Evolutionary conservation across 2,888 invertebrate species (phyloP), one percentile per base, ranked within the genome.

Genomic region (Dascillus cervinus): DNA sequence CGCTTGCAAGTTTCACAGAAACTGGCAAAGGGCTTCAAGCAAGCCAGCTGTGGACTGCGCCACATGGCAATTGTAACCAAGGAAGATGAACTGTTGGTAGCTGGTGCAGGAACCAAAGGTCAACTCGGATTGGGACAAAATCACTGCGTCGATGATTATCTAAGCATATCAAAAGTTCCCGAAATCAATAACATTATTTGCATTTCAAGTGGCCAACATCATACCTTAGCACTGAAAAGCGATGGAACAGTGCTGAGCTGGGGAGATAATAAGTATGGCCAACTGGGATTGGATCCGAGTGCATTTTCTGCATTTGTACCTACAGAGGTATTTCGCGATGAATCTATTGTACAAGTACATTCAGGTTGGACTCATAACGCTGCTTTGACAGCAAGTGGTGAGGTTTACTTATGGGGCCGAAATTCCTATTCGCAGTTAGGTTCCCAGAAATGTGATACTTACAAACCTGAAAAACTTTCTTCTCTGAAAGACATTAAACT

Each of bases 211-310:
- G 91, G 91, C 2, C 87, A 90, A 62, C 79, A 85, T 53, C 87
- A 88, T 57, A 79, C 82, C 4, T 58, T 84, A 19, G 77, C 74
- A 6, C 50, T 76, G 30, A 69, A 68, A 22, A 56, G 58, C 11
- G 60, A 65, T 44, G 79, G 77, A 48, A 75, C 70, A 32, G 66
- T 79, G 36, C 84, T 70, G 67, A 78, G 70, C 8, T 86, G 87
- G 77, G 92, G 92, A 13, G 84, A 85, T 51, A 90, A 89, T 53
- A 86, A 80, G 61, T 80, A 79, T 60, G 83, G 88, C 0, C 90
- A 91, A 55, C 63, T 86, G 28, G 76, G 82, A 6, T 52, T 77
- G 5, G 72, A 73, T 46, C 62, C 69, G 30, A 69, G 69, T 41
- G 69, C 69, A 37, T 62, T 59, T 39, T 72, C 66, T 53, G 63